Evolutionary conservation across 2,113 vertebrate genomes (phyloP).

Genomic region (Aegithalos caudatus): DNA sequence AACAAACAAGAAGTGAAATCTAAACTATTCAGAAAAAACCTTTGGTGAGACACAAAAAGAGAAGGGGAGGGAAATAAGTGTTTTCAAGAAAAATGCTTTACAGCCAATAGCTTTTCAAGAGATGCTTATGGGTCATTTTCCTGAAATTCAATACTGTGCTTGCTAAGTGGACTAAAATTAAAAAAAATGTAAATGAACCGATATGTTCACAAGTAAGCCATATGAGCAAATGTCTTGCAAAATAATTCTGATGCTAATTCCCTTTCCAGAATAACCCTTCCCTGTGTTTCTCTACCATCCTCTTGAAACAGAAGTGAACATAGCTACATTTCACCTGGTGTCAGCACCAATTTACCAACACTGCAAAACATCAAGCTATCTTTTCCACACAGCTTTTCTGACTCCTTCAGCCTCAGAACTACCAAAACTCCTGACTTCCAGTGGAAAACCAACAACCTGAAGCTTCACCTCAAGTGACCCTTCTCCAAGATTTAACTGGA

Average conservation of each 20-base stretch:
- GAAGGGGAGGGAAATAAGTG: fast-evolving
- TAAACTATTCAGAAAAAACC: not conserved
- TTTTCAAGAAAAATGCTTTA: not conserved
- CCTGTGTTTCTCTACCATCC: not conserved
- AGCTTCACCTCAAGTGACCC: not conserved
- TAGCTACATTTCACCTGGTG: not conserved
- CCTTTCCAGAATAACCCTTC: not conserved
- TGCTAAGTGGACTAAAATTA: not conserved
- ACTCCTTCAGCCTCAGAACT: not conserved
- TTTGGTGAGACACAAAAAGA: not conserved
- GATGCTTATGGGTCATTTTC: not conserved
- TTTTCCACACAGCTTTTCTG: not conserved
- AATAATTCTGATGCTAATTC: not conserved
- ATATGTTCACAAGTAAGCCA: not conserved
- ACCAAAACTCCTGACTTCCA: not conserved
- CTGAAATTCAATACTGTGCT: not conserved
- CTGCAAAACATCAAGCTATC: not conserved
- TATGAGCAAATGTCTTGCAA: not conserved
- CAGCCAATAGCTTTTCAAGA: not conserved
- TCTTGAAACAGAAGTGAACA: not conserved
- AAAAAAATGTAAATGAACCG: not conserved
- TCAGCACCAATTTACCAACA: not conserved
- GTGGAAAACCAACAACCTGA: not conserved
- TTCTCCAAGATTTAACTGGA: not conserved
- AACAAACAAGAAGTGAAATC: not conserved